Percentiles rank a stretch among this genome's conserved stretches.
Conservation (phyloP, 2,888 invertebrate genomes). For the Euplagia quadripunctaria region DNA sequence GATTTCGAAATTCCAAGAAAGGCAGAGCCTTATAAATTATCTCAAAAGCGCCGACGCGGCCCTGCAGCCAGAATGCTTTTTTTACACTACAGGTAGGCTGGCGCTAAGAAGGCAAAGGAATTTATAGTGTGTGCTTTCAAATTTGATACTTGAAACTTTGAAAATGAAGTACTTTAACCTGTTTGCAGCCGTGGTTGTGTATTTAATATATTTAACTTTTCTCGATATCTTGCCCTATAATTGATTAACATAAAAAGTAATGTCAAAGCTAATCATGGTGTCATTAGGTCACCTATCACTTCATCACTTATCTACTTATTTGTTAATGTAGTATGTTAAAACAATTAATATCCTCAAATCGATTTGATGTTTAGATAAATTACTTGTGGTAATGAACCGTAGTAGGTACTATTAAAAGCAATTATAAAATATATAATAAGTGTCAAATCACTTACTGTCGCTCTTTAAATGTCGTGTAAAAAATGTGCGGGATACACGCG, state of each 20-base stretch:
- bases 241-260: not conserved
- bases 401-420: not conserved
- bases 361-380: not conserved
- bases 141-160: constrained; percentile 64
- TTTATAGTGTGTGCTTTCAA: constrained; percentile 66
- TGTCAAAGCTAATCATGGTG: not conserved
- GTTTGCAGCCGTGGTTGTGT: not conserved
- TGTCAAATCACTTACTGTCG: constrained; percentile 5
- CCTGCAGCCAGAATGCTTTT: constrained; percentile 84
- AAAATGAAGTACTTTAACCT: not conserved
- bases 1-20: constrained; percentile 87
- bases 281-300: too few species aligned
- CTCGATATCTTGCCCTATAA: not conserved
- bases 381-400: too few species aligned
- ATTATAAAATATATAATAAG: not conserved
- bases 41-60: constrained; percentile 87
- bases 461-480: constrained; percentile 61
- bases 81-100: constrained; percentile 85
- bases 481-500: constrained; percentile 75
- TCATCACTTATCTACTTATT: not conserved
- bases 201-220: not conserved
- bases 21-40: constrained; percentile 87
- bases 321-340: not conserved
- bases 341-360: not conserved
- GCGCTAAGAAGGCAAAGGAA: constrained; percentile 85